A percentile compares a stretch with the other conserved stretches of the same genome.
phyloP scores from a whole-genome alignment of 2,888 invertebrate genomes.

The Rapana venosa region DNA sequence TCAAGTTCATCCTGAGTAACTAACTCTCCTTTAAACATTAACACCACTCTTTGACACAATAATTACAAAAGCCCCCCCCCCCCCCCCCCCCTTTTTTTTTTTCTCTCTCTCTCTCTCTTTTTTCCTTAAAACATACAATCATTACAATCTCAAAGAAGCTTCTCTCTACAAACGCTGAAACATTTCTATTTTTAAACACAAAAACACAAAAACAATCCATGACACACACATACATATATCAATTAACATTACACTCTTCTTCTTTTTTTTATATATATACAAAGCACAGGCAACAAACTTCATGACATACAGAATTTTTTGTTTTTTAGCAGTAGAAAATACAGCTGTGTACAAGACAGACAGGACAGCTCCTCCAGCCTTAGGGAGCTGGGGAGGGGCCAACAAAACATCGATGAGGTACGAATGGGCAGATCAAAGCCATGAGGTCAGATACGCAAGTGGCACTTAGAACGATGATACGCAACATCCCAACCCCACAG shows the following conservation, averaged over 20 bases:
- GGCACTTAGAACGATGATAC: neutral
- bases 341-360: neutral
- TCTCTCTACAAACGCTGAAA: too few species aligned
- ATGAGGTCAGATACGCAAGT: slow-evolving; percentile 1
- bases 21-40: too few species aligned
- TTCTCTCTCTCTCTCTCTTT: too few species aligned
- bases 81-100: too few species aligned
- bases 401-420: neutral
- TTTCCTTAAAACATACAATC: too few species aligned
- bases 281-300: too few species aligned
- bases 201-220: neutral
- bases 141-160: too few species aligned
- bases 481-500: neutral
- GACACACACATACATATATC: neutral
- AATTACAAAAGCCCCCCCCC: too few species aligned
- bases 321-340: slow-evolving; percentile 9
- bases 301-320: neutral
- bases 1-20: too few species aligned
- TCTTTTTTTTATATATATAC: too few species aligned
- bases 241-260: neutral
- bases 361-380: neutral
- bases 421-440: neutral
- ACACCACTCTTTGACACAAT: too few species aligned
- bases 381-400: neutral
- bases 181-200: too few species aligned